Evolutionary conservation across 2,888 invertebrate species (phyloP), one percentile per base, ranked within the genome.

Genomic region (Venusia cambrica): DNA sequence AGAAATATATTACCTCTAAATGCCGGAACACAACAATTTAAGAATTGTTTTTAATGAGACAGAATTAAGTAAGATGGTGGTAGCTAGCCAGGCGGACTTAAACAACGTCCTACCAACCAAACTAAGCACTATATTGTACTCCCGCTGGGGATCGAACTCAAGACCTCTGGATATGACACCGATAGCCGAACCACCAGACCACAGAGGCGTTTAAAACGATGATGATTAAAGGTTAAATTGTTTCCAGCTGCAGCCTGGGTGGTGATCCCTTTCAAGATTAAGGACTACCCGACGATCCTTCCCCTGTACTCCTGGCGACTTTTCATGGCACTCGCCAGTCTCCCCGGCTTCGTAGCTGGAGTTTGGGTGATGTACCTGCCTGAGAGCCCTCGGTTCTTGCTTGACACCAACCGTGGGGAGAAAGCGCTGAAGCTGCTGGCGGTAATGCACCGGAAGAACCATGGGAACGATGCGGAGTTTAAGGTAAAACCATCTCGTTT

Each of bases 231-330:
- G n/a, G n/a, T n/a, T n/a, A n/a, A n/a, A n/a, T n/a, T n/a, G n/a
- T n/a, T n/a, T n/a, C n/a, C 73, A 89, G 92, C 89, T 11, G 51
- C 91, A 20, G 91, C 92, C 0, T 92, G 92, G 92, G 45, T 90
- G 2, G 80, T 93, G 2, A 89, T 93, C 24, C 93, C 93, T 0
- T 71, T 80, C 48, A 78, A 80, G 39, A 38, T 68, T 4, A 19
- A 20, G 2, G 54, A 60, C 27, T 56, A 69, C 22, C 45, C 65
- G 0, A 73, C 78, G 0, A 28, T 75, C 4, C 46, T 91, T 15
- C 78, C 84, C 0, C 88, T 90, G 37, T 89, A 90, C 59, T 92
- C 93, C n/a, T 94, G 94, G 94, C 78, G 94, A 16, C 65, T 93
- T 10, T 92, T 91, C 59, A 69, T 93, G 5, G 88, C 91, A 0